Conservation (phyloP, 2,113 vertebrate species). For the Anarrhichthys ocellatus region DNA sequence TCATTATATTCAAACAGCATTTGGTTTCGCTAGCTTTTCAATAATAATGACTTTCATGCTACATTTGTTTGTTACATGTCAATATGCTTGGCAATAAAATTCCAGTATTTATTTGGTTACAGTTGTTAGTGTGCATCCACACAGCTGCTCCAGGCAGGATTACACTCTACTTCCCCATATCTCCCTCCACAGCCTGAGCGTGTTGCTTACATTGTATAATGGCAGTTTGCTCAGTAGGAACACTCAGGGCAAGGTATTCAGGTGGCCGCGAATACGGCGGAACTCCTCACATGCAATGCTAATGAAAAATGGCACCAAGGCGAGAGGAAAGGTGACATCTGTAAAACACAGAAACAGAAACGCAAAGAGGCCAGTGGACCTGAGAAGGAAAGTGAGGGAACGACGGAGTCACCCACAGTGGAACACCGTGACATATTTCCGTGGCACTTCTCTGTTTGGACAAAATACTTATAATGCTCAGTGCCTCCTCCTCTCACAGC, state of each 20-base stretch:
- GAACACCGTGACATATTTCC: conserved; percentile 19
- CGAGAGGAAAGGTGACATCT: conserved; percentile 29
- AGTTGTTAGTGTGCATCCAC: conserved; percentile 21
- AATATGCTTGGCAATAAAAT: conserved; percentile 16
- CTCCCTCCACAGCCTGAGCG: conserved; percentile 4
- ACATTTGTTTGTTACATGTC: conserved; percentile 15
- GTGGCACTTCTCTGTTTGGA: conserved; percentile 20
- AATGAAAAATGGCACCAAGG: neutral
- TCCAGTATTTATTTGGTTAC: conserved; percentile 25
- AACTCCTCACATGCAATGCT: neutral
- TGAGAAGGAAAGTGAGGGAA: neutral
- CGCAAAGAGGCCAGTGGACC: conserved; percentile 17
- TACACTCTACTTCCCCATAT: conserved; percentile 1
- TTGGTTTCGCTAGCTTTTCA: conserved; percentile 10
- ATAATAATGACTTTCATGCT: conserved; percentile 17
- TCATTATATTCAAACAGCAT: conserved; percentile 17
- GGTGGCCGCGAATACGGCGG: conserved; percentile 8
- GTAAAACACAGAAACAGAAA: conserved; percentile 9
- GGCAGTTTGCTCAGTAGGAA: conserved; percentile 13
- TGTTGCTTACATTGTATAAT: conserved; percentile 23
- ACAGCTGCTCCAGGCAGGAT: conserved; percentile 22
- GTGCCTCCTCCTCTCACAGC: conserved; percentile 46
- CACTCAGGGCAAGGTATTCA: neutral
- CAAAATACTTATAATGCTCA: conserved; percentile 43
- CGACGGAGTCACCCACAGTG: neutral